phyloP scores from a whole-genome alignment of 2,113 vertebrate genomes.

The Ailuropoda melanoleuca region DNA sequence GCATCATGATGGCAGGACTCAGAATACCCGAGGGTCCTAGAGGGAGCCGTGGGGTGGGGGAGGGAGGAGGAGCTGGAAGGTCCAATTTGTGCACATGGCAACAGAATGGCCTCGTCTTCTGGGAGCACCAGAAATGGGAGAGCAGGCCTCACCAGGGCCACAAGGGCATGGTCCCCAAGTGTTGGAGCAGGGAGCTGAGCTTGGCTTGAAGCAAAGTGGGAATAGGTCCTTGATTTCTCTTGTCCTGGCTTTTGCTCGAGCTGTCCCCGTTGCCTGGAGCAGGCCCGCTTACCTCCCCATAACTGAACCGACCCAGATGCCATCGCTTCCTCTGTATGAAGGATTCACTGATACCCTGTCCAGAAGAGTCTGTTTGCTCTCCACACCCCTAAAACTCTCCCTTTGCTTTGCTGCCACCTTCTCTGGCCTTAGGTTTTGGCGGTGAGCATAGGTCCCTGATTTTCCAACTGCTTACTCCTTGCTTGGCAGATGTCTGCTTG shows the following conservation, averaged over 20 bases:
- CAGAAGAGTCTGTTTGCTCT: background rate
- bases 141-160: background rate
- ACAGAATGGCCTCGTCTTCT: background rate
- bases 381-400: background rate
- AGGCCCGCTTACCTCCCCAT: accelerated
- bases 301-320: background rate
- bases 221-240: background rate
- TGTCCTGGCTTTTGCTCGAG: background rate
- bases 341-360: background rate
- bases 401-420: background rate
- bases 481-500: background rate
- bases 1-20: background rate
- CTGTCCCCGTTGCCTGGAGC: background rate
- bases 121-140: background rate
- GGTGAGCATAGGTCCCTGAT: background rate
- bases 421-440: background rate
- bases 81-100: background rate
- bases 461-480: conserved; percentile 18
- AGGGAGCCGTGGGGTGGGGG: background rate
- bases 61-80: background rate
- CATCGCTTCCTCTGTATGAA: background rate
- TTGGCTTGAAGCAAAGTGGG: background rate
- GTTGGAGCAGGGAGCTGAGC: background rate
- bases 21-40: background rate
- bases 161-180: background rate